phyloP scores from a whole-genome alignment of 2,113 vertebrate genomes.

The Ia io region DNA sequence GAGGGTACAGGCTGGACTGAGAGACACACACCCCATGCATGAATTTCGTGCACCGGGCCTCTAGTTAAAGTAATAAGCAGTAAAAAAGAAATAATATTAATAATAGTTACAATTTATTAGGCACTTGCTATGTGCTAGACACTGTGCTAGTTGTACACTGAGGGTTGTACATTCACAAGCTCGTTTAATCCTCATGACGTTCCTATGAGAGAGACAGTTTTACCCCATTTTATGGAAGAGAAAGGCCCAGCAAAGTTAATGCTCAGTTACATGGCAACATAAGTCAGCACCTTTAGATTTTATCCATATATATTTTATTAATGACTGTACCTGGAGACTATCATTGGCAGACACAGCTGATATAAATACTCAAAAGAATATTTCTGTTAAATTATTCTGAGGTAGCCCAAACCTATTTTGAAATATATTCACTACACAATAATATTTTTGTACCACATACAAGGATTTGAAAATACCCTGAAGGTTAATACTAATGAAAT shows the following conservation, averaged over 20 bases:
- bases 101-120: not conserved
- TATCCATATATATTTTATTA: not conserved
- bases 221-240: not conserved
- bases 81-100: not conserved
- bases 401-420: not conserved
- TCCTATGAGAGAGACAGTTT: not conserved
- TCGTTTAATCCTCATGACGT: not conserved
- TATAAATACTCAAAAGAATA: not conserved
- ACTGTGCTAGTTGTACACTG: not conserved
- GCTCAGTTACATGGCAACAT: not conserved
- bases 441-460: not conserved
- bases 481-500: not conserved
- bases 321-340: not conserved
- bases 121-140: not conserved
- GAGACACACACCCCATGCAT: too few species aligned
- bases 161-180: not conserved
- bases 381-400: not conserved
- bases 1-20: too few species aligned
- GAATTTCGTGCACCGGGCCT: too few species aligned
- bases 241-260: not conserved
- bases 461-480: not conserved
- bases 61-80: not conserved
- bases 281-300: slow-evolving; percentile 5
- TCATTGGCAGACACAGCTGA: not conserved
- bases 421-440: not conserved